A percentile compares a stretch with the other conserved stretches of the same genome.
These are phyloP conservation scores for Propithecus coquereli DNA, from an alignment of 2,113 vertebrate species.

Conservation along the genomic window DNA sequence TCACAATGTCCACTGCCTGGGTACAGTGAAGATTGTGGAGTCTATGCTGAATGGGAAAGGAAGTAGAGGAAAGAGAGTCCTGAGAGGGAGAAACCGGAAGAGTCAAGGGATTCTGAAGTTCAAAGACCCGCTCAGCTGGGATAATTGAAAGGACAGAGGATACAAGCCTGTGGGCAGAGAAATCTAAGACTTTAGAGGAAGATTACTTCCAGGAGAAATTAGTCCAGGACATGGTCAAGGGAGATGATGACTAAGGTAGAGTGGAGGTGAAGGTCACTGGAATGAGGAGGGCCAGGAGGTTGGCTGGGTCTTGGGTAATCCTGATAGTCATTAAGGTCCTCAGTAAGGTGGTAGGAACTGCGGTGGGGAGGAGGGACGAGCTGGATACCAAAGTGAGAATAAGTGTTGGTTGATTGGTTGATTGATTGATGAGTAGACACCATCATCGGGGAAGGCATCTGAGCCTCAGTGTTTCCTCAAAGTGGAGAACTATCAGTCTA, in stretches of 20 bases:
- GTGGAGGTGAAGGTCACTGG: background rate
- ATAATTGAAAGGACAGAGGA: background rate
- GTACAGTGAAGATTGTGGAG: background rate
- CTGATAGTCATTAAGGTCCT: background rate
- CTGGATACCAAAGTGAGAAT: background rate
- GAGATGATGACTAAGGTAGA: background rate
- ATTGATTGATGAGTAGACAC: background rate
- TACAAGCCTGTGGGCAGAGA: background rate
- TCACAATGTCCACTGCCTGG: background rate
- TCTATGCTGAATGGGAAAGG: background rate
- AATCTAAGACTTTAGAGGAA: background rate
- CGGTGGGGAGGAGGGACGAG: background rate
- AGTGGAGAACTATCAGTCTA: background rate
- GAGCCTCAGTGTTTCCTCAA: background rate
- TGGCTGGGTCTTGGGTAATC: background rate
- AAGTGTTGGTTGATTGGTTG: background rate
- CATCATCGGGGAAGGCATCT: background rate
- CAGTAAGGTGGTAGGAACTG: background rate
- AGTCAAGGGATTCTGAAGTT: background rate
- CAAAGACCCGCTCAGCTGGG: background rate
- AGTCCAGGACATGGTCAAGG: background rate
- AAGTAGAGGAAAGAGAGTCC: background rate
- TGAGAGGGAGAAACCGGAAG: background rate
- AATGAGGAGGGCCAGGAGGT: background rate
- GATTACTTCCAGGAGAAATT: background rate